These are phyloP conservation scores for Philaethria dido DNA, from an alignment of 2,888 invertebrate species.

Conservation along the genomic window DNA sequence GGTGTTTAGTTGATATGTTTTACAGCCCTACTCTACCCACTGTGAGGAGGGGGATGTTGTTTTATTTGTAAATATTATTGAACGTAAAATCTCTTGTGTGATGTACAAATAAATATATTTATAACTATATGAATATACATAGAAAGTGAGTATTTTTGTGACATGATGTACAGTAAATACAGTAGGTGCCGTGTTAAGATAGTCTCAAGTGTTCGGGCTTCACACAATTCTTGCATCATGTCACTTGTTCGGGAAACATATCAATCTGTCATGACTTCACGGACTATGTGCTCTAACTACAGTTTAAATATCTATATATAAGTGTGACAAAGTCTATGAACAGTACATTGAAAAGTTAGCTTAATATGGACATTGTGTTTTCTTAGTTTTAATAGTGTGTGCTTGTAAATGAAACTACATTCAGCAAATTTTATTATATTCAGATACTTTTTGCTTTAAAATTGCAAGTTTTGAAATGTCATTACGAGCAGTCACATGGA, in stretches of 20 bases:
- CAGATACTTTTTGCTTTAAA: neutral
- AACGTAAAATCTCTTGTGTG: constrained; percentile 67
- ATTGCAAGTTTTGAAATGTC: neutral
- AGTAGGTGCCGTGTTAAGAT: constrained; percentile 61
- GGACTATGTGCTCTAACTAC: constrained; percentile 9
- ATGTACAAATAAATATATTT: constrained; percentile 81
- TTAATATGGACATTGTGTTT: constrained; percentile 5
- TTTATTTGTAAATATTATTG: constrained; percentile 76
- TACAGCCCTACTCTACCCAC: constrained; percentile 70
- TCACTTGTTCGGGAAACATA: constrained; percentile 71
- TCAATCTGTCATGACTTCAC: constrained; percentile 53
- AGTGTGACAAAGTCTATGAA: constrained; percentile 4
- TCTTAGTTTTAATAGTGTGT: neutral
- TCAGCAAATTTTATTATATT: neutral
- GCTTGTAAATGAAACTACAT: constrained; percentile 5
- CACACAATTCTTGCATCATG: constrained; percentile 76
- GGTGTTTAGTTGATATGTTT: constrained; percentile 53
- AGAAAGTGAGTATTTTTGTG: constrained; percentile 78
- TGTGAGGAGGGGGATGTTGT: constrained; percentile 68
- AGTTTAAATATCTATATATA: constrained; percentile 1
- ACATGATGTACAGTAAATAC: constrained; percentile 73
- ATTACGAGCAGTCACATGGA: neutral
- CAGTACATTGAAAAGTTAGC: constrained; percentile 1
- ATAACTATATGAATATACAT: constrained; percentile 69
- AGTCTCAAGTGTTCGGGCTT: constrained; percentile 71